These are phyloP conservation scores for Prosopocoilus inquinatus DNA, from an alignment of 2,888 invertebrate species.

Conservation along the genomic window DNA sequence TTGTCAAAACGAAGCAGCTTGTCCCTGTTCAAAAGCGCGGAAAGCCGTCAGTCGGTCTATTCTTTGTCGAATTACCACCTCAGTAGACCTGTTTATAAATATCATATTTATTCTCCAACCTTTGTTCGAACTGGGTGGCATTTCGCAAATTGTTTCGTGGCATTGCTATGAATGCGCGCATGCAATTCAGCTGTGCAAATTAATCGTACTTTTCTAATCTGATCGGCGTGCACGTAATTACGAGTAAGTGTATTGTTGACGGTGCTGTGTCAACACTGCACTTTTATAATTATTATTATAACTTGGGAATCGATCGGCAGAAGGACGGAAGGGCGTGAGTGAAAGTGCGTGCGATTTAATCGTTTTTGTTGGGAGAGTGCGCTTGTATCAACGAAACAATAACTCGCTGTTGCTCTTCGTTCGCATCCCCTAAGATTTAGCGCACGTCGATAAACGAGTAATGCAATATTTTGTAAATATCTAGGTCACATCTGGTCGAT, in stretches of 20 bases:
- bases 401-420: too few relatives aligned
- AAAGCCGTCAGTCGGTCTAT: constrained; percentile 32
- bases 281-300: neutral
- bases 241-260: neutral
- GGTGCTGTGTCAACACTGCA: constrained; percentile 1
- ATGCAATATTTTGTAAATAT: constrained; percentile 11
- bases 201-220: constrained; percentile 3
- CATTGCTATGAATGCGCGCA: neutral
- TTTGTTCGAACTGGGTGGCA: constrained; percentile 35
- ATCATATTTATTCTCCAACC: constrained; percentile 32
- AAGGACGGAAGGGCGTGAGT: neutral
- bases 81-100: constrained; percentile 33
- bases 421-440: too few relatives aligned
- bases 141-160: constrained; percentile 22
- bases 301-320: neutral
- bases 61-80: constrained; percentile 32
- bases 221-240: constrained; percentile 1
- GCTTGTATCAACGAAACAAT: too few relatives aligned
- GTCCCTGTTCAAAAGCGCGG: constrained; percentile 33
- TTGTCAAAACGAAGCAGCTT: constrained; percentile 30
- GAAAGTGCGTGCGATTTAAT: neutral
- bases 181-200: neutral
- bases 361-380: too few relatives aligned
- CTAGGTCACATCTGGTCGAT: constrained; percentile 16
- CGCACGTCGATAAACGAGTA: neutral